phyloP scores from a whole-genome alignment of 2,797 vertebrate genomes.

The Sebastes wilsoni region DNA sequence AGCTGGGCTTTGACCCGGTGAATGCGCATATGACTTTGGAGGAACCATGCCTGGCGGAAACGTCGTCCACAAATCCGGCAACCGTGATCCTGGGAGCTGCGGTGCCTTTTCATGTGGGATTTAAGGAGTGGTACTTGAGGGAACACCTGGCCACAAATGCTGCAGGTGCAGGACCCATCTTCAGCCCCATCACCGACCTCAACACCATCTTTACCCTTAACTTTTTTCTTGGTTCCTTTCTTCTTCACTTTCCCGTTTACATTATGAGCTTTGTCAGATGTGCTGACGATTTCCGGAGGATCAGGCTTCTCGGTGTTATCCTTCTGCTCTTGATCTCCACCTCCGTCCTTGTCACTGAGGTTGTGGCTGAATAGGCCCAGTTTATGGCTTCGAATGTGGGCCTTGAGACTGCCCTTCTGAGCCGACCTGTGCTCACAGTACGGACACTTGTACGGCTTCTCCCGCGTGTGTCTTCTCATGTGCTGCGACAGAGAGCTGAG shows the following conservation, averaged over 20 bases:
- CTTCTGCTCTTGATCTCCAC: constrained; percentile 78
- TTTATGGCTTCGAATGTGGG: constrained; percentile 95
- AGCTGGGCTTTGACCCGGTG: constrained; percentile 90
- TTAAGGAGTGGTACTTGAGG: constrained; percentile 94
- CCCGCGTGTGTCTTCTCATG: constrained; percentile 97
- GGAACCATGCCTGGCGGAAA: constrained; percentile 98
- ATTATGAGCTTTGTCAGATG: constrained; percentile 85
- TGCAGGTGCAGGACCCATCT: constrained; percentile 86
- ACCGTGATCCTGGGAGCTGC: constrained; percentile 92
- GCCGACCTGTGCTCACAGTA: constrained; percentile 95
- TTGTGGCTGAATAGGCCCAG: constrained; percentile 88
- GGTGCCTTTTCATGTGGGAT: constrained; percentile 95
- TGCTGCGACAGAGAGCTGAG: constrained; percentile 97
- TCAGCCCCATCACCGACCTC: constrained; percentile 60
- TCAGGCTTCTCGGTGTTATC: constrained; percentile 81
- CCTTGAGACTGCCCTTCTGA: constrained; percentile 97
- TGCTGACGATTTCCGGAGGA: constrained; percentile 83
- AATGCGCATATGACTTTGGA: constrained; percentile 99
- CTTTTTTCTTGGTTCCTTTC: constrained; percentile 86
- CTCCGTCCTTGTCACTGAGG: constrained; percentile 79
- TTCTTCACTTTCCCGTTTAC: constrained; percentile 88
- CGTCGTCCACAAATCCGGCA: constrained; percentile 96
- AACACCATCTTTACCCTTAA: constrained; percentile 49
- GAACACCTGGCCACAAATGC: constrained; percentile 92
- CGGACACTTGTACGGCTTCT: constrained; percentile 98